Evolutionary conservation across 2,797 vertebrate genomes (phyloP).

Genomic region (Enteromius trimaculatus): DNA sequence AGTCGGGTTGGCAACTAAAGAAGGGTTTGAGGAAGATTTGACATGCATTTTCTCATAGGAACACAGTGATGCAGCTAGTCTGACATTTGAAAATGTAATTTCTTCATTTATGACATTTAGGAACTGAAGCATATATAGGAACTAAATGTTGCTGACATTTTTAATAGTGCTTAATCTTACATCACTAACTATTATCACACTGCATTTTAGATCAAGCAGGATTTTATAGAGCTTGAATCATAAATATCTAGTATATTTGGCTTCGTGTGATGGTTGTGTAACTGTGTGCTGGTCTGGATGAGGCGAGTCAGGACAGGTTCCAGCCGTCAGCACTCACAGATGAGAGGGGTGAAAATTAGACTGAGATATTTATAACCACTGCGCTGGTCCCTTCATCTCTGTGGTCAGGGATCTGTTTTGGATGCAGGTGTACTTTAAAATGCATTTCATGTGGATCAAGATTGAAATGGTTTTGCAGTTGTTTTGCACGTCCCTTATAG

Average conservation of each 20-base stretch:
- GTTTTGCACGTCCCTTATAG: neutral
- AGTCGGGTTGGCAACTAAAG: neutral
- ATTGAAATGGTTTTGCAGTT: neutral
- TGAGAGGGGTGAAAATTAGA: constrained; percentile 46
- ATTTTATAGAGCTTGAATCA: neutral
- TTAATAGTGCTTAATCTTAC: neutral
- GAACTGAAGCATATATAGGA: neutral
- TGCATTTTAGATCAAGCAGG: neutral
- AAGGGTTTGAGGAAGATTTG: neutral
- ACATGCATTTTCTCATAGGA: neutral
- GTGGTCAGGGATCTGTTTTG: constrained; percentile 22
- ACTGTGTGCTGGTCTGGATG: constrained; percentile 22
- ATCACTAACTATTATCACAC: neutral
- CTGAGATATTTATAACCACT: constrained; percentile 38
- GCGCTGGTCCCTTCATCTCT: constrained; percentile 27
- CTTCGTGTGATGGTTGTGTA: constrained; percentile 10
- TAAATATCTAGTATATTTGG: constrained; percentile 12
- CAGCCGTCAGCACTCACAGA: constrained; percentile 32
- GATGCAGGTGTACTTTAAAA: constrained; percentile 35
- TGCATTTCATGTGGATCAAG: constrained; percentile 22
- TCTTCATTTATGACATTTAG: neutral
- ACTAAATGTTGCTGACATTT: neutral
- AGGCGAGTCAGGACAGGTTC: constrained; percentile 45
- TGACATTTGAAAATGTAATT: neutral
- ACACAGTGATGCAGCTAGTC: neutral